Base-by-base conservation (phyloP, 1,140 invertebrate species). In the Drosophila repleta region DNA sequence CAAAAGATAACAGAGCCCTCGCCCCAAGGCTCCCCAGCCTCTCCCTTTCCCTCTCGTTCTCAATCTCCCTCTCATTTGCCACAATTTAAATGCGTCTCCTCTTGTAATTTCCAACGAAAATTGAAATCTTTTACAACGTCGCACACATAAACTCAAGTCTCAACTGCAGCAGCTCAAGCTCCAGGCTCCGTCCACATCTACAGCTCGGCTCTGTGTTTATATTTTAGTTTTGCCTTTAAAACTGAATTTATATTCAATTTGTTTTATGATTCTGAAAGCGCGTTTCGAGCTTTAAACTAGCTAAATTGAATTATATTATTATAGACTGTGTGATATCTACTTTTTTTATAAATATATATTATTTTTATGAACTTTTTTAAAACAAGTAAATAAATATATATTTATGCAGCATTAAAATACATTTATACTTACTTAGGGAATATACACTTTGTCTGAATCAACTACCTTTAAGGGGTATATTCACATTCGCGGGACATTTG, bases 201-300 rank as follows among this genome's bases (percentile, higher is more conserved):
- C 24, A 20, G 8, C n/a, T 17, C n/a, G 8, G 20, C 10, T 48
- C 11, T 60, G 49, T 58, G 68, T 61, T 43, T 65, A 64, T 68
- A 61, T 66, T 77, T 81, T 37, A 61, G 45, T 67, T 74, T 74
- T 60, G 60, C 78, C 64, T 74, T 85, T 74, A 87, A 87, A 74
- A 77, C 58, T 81, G 62, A 87, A 73, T 77, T 84, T 84, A 77
- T 84, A 84, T 84, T 84, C 82, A 85, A 87, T 84, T 84, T 85
- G 67, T 77, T 85, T 69, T 62, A 52, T 69, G 79, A 48, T 73
- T 65, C 24, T 17, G 17, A 29, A 41, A 32, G 41, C 29, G 29
- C 29, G 32, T 35, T 29, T 7, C 29, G 29, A 35, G 32, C 32
- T 13, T 35, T 35, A 0, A 35, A 35, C 11, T 35, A 11, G 32